Conservation (phyloP, 2,888 invertebrate species). For the Microplitis deprimator region DNA sequence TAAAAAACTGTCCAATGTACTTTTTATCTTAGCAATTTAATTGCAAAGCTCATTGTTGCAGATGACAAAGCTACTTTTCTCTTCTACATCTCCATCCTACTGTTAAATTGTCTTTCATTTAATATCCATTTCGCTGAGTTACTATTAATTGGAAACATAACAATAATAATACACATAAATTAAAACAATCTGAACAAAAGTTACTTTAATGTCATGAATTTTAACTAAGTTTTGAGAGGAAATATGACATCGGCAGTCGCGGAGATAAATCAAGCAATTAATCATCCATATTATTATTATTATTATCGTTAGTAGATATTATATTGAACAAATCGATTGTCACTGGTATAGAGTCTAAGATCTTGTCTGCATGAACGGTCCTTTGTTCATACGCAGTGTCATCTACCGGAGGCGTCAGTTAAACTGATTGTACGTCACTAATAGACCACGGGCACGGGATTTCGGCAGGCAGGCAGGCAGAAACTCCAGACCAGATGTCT, state of each 20-base stretch:
- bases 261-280: not conserved
- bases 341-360: conserved; percentile 7
- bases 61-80: conserved; percentile 28
- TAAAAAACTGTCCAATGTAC: conserved; percentile 45
- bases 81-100: not conserved
- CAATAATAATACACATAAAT: not conserved
- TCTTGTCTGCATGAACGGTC: conserved; percentile 48
- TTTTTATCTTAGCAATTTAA: conserved; percentile 46
- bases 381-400: conserved; percentile 49
- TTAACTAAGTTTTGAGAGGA: not conserved
- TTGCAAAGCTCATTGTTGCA: conserved; percentile 42
- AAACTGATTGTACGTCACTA: conserved; percentile 51
- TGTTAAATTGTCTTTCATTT: not conserved
- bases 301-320: not conserved
- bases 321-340: not conserved
- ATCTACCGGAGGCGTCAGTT: conserved; percentile 27
- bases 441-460: conserved; percentile 48
- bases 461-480: conserved; percentile 4
- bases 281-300: not conserved
- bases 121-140: not conserved
- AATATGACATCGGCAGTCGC: not conserved
- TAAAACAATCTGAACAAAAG: not conserved
- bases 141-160: not conserved
- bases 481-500: conserved; percentile 51
- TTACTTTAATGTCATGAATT: not conserved